Conservation (phyloP, 2,113 vertebrate species). For the Heloderma charlesbogerti region DNA sequence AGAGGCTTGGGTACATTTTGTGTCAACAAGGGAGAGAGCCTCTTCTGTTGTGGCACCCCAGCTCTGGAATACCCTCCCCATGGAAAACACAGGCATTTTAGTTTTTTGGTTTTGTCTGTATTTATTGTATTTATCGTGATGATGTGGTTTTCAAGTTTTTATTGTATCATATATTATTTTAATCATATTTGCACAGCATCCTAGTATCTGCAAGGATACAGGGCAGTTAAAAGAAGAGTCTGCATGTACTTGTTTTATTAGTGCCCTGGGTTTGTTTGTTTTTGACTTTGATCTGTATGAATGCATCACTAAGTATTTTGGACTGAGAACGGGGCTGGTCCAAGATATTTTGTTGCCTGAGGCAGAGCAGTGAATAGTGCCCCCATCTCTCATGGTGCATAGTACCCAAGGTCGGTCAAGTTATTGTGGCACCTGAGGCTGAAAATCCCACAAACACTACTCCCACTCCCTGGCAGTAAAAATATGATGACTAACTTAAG, state of each 20-base stretch:
- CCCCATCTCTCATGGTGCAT: too few species aligned
- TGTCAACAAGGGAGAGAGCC: not conserved
- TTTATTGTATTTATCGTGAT: not conserved
- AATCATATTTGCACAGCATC: not conserved
- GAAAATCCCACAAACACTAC: too few species aligned
- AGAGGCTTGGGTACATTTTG: too few species aligned
- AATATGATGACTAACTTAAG: too few species aligned
- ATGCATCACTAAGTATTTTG: not conserved
- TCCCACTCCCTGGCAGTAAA: too few species aligned
- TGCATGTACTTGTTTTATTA: not conserved
- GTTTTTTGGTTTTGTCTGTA: not conserved
- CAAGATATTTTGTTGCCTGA: too few species aligned
- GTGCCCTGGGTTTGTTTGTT: not conserved
- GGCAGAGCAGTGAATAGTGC: too few species aligned
- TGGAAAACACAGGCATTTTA: not conserved
- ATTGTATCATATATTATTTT: not conserved
- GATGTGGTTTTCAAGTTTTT: not conserved
- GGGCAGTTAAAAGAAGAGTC: not conserved
- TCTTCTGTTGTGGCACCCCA: not conserved
- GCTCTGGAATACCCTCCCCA: not conserved
- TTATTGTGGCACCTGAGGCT: too few species aligned
- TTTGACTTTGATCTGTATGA: not conserved
- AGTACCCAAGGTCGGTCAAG: too few species aligned
- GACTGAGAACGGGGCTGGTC: too few species aligned
- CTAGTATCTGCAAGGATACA: not conserved